A percentile compares a stretch with the other conserved stretches of the same genome.
Evolutionary conservation across 2,113 vertebrate species (phyloP).

Genomic region (Etia nguti): DNA sequence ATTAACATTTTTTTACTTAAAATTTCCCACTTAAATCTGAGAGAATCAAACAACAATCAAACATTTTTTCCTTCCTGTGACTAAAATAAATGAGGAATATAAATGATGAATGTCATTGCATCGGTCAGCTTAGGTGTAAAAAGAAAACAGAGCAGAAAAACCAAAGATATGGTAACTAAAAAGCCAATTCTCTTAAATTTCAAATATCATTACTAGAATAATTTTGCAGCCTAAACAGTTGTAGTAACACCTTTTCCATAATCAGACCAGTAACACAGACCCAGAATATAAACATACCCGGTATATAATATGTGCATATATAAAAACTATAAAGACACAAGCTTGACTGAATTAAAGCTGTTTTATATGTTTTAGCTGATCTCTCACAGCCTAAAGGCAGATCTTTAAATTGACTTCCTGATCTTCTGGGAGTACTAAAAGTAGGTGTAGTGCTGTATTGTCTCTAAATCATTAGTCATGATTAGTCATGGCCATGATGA

Average conservation of each 20-base stretch:
- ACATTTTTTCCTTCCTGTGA: not conserved
- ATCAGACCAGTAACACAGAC: not conserved
- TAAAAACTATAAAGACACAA: not conserved
- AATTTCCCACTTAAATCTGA: not conserved
- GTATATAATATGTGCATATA: too few relatives aligned
- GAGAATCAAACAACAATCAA: not conserved
- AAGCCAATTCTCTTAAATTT: not conserved
- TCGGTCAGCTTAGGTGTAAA: not conserved
- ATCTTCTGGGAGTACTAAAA: not conserved
- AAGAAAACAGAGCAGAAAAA: not conserved
- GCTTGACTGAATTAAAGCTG: not conserved
- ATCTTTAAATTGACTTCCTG: not conserved
- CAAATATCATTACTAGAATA: not conserved
- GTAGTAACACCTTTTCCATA: not conserved
- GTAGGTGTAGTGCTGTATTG: not conserved
- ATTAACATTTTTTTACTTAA: not conserved
- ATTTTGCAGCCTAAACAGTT: not conserved
- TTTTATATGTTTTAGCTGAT: not conserved
- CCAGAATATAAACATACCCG: not conserved
- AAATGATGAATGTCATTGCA: not conserved
- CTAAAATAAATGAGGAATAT: not conserved
- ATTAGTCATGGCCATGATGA: not conserved
- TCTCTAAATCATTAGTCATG: not conserved
- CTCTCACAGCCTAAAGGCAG: not conserved
- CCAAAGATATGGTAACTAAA: rapidly evolving